phyloP scores from a whole-genome alignment of 2,888 invertebrate genomes.

The Piscicola geometra region DNA sequence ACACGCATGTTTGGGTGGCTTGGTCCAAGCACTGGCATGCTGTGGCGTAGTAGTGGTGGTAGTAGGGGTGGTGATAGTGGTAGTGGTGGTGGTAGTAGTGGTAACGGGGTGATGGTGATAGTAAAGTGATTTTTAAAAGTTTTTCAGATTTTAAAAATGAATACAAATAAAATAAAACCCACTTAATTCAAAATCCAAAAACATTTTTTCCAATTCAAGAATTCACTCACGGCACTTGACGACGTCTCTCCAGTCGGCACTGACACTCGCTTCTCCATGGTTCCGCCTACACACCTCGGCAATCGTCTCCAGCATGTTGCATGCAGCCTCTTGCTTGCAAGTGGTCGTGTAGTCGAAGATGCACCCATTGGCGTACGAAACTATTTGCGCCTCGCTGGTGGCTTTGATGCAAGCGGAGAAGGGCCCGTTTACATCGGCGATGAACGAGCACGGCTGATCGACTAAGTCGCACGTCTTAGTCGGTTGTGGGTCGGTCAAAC shows the following conservation, averaged over 20 bases:
- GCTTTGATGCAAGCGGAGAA: not conserved
- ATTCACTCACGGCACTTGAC: not conserved
- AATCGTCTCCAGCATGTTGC: conserved; percentile 4
- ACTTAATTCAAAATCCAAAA: too few species aligned
- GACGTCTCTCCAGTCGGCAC: not conserved
- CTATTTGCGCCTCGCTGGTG: not conserved
- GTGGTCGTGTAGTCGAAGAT: not conserved
- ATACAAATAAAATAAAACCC: too few species aligned
- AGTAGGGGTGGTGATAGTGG: too few species aligned
- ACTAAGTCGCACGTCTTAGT: not conserved
- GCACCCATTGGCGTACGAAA: not conserved
- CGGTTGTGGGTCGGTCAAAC: not conserved
- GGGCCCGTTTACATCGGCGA: not conserved
- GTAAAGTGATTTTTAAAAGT: not conserved
- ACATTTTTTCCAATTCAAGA: not conserved
- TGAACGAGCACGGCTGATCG: not conserved
- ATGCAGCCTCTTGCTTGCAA: not conserved
- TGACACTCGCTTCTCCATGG: not conserved
- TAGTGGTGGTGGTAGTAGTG: too few species aligned
- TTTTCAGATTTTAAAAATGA: not conserved
- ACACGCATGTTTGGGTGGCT: not conserved
- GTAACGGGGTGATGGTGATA: too few species aligned
- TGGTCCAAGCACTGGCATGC: conserved; percentile 12
- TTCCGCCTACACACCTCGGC: not conserved
- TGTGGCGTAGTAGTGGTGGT: not conserved